Conservation (phyloP, 2,888 invertebrate genomes). For the Calliopum simillimum region DNA sequence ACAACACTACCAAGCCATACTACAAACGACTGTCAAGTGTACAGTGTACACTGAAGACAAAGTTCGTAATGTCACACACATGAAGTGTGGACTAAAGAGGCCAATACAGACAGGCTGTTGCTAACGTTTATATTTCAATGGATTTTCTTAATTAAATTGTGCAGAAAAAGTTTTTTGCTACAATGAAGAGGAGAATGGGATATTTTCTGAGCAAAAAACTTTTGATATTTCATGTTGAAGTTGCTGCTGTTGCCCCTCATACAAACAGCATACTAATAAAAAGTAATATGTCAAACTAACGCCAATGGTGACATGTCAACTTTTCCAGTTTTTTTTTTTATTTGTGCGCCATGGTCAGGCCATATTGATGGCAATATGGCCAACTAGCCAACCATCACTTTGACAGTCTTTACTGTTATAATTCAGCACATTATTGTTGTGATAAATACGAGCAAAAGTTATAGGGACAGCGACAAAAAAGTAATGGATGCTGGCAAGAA, state of each 20-base stretch:
- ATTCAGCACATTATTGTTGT: conserved; percentile 1
- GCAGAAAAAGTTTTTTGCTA: conserved; percentile 15
- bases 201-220: conserved; percentile 46
- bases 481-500: neutral
- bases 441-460: neutral
- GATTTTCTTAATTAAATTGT: conserved; percentile 56
- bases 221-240: conserved; percentile 47
- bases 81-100: neutral
- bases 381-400: neutral
- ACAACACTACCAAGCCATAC: neutral
- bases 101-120: neutral
- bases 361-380: neutral
- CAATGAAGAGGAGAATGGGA: conserved; percentile 20
- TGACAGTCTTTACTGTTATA: conserved; percentile 9
- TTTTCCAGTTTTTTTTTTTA: conserved; percentile 10
- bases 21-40: neutral
- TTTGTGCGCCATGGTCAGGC: neutral
- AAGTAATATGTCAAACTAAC: conserved; percentile 38
- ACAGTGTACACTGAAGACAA: neutral
- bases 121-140: conserved; percentile 19
- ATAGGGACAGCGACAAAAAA: conserved; percentile 1
- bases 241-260: conserved; percentile 46
- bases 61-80: neutral
- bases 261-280: conserved; percentile 57
- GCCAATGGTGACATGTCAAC: conserved; percentile 30